These are phyloP conservation scores for Thymallus thymallus DNA, from an alignment of 2,113 vertebrate genomes.

Conservation along the genomic window DNA sequence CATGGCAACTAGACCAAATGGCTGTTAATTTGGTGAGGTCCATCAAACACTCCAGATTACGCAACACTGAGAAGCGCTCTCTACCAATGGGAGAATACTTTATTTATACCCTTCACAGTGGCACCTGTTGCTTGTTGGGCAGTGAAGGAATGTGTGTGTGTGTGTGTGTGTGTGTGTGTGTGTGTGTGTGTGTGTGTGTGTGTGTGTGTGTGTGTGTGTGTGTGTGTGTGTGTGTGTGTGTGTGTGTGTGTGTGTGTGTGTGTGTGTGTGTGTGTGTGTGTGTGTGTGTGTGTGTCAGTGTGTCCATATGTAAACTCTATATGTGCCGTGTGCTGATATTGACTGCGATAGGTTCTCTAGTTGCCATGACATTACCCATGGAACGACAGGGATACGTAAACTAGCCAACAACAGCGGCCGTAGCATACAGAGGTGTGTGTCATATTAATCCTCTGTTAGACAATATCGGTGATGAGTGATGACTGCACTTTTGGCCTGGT, in stretches of 20 bases:
- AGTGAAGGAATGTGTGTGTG: conserved; percentile 14
- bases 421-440: not conserved
- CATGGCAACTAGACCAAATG: conserved; percentile 54
- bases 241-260: not conserved
- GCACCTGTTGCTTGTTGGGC: conserved; percentile 44
- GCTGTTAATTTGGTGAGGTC: conserved; percentile 53
- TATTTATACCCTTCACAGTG: conserved; percentile 49
- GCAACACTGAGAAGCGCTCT: conserved; percentile 18
- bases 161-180: not conserved
- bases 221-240: not conserved
- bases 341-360: conserved; percentile 4
- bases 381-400: conserved; percentile 11
- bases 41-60: conserved; percentile 23
- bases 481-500: not conserved
- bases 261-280: not conserved
- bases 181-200: not conserved
- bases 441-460: no score
- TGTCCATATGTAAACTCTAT: conserved; percentile 6
- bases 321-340: conserved; percentile 2
- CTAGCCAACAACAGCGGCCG: not conserved
- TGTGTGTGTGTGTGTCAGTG: not conserved
- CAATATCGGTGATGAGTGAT: no score
- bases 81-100: conserved; percentile 9
- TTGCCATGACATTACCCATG: conserved; percentile 19
- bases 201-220: not conserved